Evolutionary conservation across 2,113 vertebrate species (phyloP).

Genomic region (Petroica traversi): DNA sequence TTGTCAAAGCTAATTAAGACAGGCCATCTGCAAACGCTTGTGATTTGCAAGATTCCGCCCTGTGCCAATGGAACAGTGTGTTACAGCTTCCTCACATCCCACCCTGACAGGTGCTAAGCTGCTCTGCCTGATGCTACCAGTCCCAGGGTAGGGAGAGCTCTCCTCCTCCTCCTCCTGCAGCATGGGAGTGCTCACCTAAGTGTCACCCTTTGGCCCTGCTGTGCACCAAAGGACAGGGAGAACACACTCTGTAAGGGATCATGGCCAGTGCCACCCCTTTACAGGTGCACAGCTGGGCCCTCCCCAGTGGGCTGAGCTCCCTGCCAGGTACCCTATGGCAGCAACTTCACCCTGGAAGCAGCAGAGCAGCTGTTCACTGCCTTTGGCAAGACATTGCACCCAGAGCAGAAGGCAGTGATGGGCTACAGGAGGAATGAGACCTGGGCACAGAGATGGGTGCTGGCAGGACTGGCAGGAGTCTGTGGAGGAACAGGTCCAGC

Average conservation of each 20-base stretch:
- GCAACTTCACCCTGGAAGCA: neutral
- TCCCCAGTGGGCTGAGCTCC: neutral
- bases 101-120: neutral
- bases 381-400: neutral
- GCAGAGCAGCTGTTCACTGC: neutral
- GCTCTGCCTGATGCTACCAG: neutral
- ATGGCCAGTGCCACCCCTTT: neutral
- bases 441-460: neutral
- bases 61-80: neutral
- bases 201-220: neutral
- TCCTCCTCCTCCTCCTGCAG: neutral
- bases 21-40: slow-evolving; percentile 1
- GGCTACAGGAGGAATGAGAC: neutral
- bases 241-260: fast-evolving
- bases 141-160: neutral
- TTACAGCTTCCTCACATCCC: neutral
- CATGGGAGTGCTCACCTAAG: fast-evolving
- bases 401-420: fast-evolving
- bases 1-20: slow-evolving; percentile 57
- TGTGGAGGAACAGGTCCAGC: neutral
- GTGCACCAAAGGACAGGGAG: neutral
- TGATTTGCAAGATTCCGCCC: neutral
- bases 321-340: fast-evolving
- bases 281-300: neutral
- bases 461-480: neutral